These are phyloP conservation scores for Neocrepidodera transversa DNA, from an alignment of 2,888 invertebrate species.

Conservation along the genomic window DNA sequence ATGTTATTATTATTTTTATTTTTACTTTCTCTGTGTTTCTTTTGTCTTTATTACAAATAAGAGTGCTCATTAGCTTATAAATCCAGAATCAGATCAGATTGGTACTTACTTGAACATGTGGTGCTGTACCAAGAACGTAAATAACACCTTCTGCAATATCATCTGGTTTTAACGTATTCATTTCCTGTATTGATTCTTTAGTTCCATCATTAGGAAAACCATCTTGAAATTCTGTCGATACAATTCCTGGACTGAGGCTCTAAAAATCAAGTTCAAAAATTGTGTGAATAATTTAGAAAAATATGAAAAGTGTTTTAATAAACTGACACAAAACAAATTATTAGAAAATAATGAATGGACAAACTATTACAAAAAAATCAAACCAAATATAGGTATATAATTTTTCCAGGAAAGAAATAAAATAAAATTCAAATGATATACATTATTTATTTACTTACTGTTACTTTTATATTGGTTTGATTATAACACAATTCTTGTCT, in stretches of 20 bases:
- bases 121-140: slow-evolving; percentile 42
- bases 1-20: no score
- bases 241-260: slow-evolving; percentile 49
- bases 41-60: no score
- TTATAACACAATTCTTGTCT: slow-evolving; percentile 41
- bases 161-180: slow-evolving; percentile 35
- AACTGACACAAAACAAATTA: no score
- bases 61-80: no score
- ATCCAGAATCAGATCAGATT: no score
- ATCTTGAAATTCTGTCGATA: slow-evolving; percentile 40
- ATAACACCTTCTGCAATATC: slow-evolving; percentile 44
- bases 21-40: no score
- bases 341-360: no score
- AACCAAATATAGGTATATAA: no score
- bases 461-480: slow-evolving; percentile 44
- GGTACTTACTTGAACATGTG: slow-evolving; percentile 42
- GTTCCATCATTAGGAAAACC: slow-evolving; percentile 32
- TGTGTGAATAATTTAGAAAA: no score
- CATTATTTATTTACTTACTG: slow-evolving; percentile 43
- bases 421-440: no score
- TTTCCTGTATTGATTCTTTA: slow-evolving; percentile 24
- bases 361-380: no score
- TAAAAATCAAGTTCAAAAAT: slow-evolving; percentile 41
- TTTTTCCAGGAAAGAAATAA: no score
- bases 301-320: not conserved